Conservation (phyloP, 2,797 vertebrate species). For the Clarias laeviceps region DNA sequence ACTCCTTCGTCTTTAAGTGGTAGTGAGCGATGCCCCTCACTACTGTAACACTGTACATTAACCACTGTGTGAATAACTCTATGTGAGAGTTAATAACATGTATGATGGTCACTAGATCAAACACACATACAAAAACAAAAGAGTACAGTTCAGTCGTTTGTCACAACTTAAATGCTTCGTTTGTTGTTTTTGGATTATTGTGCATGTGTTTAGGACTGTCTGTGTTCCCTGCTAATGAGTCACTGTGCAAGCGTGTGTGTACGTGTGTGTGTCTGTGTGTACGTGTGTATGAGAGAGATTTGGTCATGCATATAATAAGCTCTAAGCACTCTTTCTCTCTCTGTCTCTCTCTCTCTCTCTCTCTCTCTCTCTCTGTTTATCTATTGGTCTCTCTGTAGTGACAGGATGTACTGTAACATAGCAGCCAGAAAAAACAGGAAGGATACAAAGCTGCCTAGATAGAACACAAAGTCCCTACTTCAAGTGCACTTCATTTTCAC, state of each 20-base stretch:
- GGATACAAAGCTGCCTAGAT: not conserved
- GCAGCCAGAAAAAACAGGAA: not conserved
- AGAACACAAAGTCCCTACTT: not conserved
- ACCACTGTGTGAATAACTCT: not conserved
- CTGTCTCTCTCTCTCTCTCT: not conserved
- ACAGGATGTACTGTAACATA: not conserved
- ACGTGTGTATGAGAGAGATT: not conserved
- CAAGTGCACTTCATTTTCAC: not conserved
- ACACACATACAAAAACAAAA: not conserved
- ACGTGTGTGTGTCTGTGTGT: not conserved
- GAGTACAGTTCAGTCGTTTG: not conserved
- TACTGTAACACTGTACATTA: not conserved
- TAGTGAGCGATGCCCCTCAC: not conserved
- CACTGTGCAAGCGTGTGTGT: conserved; percentile 12
- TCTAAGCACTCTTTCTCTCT: not conserved
- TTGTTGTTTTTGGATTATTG: not conserved
- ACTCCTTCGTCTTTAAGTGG: not conserved
- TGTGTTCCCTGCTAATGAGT: conserved; percentile 8
- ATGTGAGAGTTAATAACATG: conserved; percentile 1
- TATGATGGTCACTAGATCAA: not conserved
- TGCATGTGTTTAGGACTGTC: not conserved
- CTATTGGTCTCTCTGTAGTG: conserved; percentile 1
- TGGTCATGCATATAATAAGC: conserved; percentile 26
- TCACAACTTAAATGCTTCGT: conserved; percentile 14
- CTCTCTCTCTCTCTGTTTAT: not conserved